Conservation (phyloP, 2,888 invertebrate genomes). For the Diabrotica balteata region DNA sequence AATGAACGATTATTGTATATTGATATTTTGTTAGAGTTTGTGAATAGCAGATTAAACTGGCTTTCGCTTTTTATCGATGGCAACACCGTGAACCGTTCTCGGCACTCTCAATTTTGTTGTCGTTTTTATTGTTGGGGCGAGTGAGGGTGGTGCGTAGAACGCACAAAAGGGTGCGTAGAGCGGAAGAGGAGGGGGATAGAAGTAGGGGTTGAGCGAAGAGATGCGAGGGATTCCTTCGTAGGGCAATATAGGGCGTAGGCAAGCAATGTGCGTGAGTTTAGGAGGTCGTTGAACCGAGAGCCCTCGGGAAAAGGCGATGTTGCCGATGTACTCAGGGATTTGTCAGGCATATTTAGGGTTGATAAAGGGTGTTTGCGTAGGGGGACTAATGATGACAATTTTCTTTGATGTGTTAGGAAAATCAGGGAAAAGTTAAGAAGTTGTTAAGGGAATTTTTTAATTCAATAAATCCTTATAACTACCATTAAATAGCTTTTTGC, state of each 20-base stretch:
- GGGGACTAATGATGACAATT: constrained; percentile 2
- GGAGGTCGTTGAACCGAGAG: constrained; percentile 32
- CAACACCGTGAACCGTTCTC: constrained; percentile 1
- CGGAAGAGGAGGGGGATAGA: constrained; percentile 30
- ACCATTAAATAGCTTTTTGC: too few species aligned
- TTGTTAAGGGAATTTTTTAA: too few species aligned
- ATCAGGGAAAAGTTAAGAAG: too few species aligned
- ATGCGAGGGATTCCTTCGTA: constrained; percentile 32
- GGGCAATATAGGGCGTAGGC: constrained; percentile 45
- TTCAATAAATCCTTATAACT: too few species aligned
- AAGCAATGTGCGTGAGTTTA: constrained; percentile 30
- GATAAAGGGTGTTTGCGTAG: not conserved
- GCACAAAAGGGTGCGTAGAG: constrained; percentile 10
- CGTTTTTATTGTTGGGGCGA: constrained; percentile 14
- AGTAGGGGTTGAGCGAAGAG: constrained; percentile 37
- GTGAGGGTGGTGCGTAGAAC: constrained; percentile 13
- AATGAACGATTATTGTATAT: too few species aligned
- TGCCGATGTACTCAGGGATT: not conserved
- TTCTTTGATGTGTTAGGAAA: not conserved
- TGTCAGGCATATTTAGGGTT: not conserved
- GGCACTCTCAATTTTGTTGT: constrained; percentile 14
- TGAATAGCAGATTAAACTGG: too few species aligned
- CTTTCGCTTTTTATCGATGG: not conserved
- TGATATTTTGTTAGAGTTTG: too few species aligned
- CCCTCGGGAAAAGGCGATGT: constrained; percentile 29